Evolutionary conservation across 2,888 invertebrate genomes (phyloP).

Genomic region (Thereva nobilitata): DNA sequence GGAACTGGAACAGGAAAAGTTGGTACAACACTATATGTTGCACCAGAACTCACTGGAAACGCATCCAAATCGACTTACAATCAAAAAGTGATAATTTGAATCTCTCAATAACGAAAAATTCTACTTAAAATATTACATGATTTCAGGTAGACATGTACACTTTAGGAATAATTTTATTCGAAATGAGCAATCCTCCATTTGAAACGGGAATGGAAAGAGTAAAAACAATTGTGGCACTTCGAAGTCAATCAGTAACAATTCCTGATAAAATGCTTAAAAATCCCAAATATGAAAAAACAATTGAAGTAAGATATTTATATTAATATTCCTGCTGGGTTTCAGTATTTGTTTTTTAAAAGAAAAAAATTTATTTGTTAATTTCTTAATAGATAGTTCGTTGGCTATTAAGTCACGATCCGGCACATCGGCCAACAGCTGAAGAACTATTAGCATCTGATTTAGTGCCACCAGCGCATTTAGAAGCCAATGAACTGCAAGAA

Average conservation of each 20-base stretch:
- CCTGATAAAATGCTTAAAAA: constrained; percentile 67
- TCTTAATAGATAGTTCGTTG: constrained; percentile 64
- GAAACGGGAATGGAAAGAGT: constrained; percentile 89
- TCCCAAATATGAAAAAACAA: constrained; percentile 51
- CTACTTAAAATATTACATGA: neutral
- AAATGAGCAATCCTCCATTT: constrained; percentile 91
- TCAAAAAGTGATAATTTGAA: constrained; percentile 71
- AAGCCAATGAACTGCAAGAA: constrained; percentile 82
- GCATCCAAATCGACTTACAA: constrained; percentile 76
- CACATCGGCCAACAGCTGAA: constrained; percentile 79
- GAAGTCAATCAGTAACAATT: constrained; percentile 70
- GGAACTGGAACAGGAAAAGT: constrained; percentile 74
- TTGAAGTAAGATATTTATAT: constrained; percentile 60
- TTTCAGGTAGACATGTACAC: constrained; percentile 71
- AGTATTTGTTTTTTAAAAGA: neutral
- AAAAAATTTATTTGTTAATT: neutral
- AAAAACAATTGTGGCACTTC: constrained; percentile 72
- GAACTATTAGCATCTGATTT: constrained; percentile 81
- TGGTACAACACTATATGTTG: constrained; percentile 93
- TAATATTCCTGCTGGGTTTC: constrained; percentile 15
- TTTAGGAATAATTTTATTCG: constrained; percentile 89
- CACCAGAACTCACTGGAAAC: constrained; percentile 82
- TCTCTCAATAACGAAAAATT: neutral
- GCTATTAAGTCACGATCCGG: constrained; percentile 85
- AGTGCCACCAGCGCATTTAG: constrained; percentile 83